These are phyloP conservation scores for Semnornis frantzii DNA, from an alignment of 2,113 vertebrate species.

Conservation along the genomic window DNA sequence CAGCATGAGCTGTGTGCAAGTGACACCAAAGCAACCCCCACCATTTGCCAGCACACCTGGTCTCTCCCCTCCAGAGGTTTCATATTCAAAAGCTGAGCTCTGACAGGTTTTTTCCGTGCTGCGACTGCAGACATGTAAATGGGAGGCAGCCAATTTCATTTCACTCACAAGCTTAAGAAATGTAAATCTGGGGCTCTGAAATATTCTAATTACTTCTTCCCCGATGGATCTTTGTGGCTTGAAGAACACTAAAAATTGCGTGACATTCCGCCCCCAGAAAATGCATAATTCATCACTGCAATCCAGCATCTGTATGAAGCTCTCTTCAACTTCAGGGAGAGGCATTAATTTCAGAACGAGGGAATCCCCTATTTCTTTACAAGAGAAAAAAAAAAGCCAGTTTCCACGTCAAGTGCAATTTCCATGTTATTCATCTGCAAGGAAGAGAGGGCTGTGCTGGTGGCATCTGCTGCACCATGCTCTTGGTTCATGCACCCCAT, in stretches of 20 bases:
- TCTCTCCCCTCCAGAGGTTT: neutral
- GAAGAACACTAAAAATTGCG: conserved; percentile 43
- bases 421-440: neutral
- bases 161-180: conserved; percentile 37
- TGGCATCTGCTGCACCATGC: neutral
- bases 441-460: neutral
- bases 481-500: accelerated
- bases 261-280: conserved; percentile 58
- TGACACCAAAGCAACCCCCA: neutral
- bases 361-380: conserved; percentile 58
- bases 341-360: conserved; percentile 52
- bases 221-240: conserved; percentile 33
- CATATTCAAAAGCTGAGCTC: conserved; percentile 27
- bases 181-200: conserved; percentile 56
- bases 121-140: conserved; percentile 39
- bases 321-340: conserved; percentile 23
- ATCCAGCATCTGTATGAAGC: conserved; percentile 12
- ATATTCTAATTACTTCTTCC: conserved; percentile 51
- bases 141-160: conserved; percentile 44
- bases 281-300: conserved; percentile 62
- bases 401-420: neutral
- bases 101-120: conserved; percentile 20
- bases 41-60: conserved; percentile 17
- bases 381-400: conserved; percentile 1
- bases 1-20: neutral